Conservation (phyloP, 2,888 invertebrate genomes). For the Drosophila lacicola region DNA sequence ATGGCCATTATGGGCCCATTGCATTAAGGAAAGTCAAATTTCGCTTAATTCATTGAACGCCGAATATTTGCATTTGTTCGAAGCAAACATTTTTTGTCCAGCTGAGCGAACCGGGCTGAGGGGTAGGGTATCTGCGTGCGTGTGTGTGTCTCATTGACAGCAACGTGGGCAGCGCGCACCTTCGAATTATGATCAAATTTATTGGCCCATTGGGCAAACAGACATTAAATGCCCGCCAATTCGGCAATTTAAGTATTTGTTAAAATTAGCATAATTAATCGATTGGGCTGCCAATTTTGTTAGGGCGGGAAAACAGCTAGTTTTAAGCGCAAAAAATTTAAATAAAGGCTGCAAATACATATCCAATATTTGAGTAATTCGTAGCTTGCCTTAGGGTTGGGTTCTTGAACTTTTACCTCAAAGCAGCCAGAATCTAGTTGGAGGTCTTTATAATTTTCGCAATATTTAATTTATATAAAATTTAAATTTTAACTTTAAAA, state of each 20-base stretch:
- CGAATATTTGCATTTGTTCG: constrained; percentile 48
- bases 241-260: constrained; percentile 20
- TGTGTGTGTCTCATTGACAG: constrained; percentile 16
- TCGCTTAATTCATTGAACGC: constrained; percentile 60
- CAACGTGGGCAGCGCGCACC: constrained; percentile 19
- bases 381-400: too few species aligned
- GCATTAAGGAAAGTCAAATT: constrained; percentile 36
- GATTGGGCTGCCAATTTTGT: background rate
- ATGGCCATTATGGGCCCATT: constrained; percentile 12
- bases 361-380: too few species aligned
- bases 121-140: background rate
- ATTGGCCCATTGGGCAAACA: constrained; percentile 47
- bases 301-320: background rate
- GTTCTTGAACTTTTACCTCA: too few species aligned
- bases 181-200: constrained; percentile 42
- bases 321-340: too few species aligned
- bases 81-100: too few species aligned
- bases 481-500: too few species aligned
- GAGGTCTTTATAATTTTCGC: too few species aligned
- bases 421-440: too few species aligned
- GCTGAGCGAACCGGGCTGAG: too few species aligned
- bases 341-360: too few species aligned
- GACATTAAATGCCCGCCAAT: constrained; percentile 29
- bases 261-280: constrained; percentile 54
- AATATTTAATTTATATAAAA: too few species aligned